A percentile compares a stretch with the other conserved stretches of the same genome.
Conservation (phyloP, 2,888 invertebrate genomes). For the Danaus chrysippus region DNA sequence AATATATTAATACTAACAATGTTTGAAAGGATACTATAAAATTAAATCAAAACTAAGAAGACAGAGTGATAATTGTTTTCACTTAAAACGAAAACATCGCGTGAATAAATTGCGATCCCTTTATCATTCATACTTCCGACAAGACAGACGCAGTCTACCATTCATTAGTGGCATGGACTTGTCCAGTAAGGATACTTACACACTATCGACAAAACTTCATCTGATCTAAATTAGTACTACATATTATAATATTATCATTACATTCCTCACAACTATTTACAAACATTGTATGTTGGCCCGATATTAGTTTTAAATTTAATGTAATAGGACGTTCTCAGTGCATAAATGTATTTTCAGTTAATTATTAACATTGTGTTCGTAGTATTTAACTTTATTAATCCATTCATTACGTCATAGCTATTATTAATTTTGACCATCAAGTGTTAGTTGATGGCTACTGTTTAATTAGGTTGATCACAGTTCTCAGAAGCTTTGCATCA, state of each 20-base stretch:
- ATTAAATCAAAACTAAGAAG: constrained; percentile 4
- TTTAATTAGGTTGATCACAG: background rate
- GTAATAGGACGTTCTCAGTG: no score
- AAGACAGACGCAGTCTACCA: constrained; percentile 45
- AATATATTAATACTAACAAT: no score
- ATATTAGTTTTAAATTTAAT: no score
- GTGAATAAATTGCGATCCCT: constrained; percentile 34
- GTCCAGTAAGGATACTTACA: constrained; percentile 11
- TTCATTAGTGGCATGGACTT: constrained; percentile 44
- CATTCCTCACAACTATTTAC: no score
- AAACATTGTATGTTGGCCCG: no score
- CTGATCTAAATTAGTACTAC: constrained; percentile 2
- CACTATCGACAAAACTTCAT: constrained; percentile 22
- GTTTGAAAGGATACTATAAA: background rate
- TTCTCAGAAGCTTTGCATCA: background rate
- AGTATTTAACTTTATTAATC: no score
- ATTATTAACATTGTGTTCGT: no score
- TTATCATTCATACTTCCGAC: constrained; percentile 50
- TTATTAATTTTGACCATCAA: no score
- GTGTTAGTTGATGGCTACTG: background rate
- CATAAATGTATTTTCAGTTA: no score
- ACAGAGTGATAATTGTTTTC: constrained; percentile 7
- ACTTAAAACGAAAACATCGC: constrained; percentile 7
- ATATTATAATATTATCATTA: background rate
- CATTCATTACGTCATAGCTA: no score